Percentiles rank a stretch among this genome's conserved stretches.
phyloP scores from a whole-genome alignment of 2,888 invertebrate genomes.

The Harmothoe impar region DNA sequence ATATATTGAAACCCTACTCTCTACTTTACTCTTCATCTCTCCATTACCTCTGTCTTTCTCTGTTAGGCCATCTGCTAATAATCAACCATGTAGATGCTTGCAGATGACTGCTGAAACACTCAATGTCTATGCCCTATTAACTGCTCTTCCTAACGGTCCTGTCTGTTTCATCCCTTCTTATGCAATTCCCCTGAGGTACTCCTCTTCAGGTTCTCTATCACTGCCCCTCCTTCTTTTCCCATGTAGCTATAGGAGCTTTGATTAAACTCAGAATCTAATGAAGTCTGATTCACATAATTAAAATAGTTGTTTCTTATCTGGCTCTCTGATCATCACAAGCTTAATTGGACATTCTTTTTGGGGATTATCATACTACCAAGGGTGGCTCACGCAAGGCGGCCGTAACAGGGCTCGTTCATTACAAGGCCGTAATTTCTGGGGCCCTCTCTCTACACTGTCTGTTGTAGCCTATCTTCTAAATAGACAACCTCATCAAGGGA shows the following conservation, averaged over 20 bases:
- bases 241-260: neutral
- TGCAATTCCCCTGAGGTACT: neutral
- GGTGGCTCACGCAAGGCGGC: neutral
- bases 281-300: constrained; percentile 22
- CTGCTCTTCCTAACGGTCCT: too few relatives aligned
- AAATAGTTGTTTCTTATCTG: constrained; percentile 1
- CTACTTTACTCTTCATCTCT: too few relatives aligned
- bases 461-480: constrained; percentile 15
- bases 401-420: neutral
- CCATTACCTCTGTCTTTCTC: too few relatives aligned
- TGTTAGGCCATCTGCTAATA: too few relatives aligned
- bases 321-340: constrained; percentile 26
- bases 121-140: too few relatives aligned
- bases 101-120: too few relatives aligned
- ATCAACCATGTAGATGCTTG: too few relatives aligned
- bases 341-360: constrained; percentile 39
- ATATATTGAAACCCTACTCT: too few relatives aligned
- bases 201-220: neutral
- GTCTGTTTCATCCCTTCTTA: neutral
- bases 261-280: constrained; percentile 3
- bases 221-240: too few relatives aligned
- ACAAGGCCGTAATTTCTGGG: neutral
- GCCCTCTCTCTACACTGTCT: neutral
- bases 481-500: neutral
- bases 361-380: neutral